These are phyloP conservation scores for Lycocerus yunnanus DNA, from an alignment of 2,888 invertebrate genomes.

Conservation along the genomic window DNA sequence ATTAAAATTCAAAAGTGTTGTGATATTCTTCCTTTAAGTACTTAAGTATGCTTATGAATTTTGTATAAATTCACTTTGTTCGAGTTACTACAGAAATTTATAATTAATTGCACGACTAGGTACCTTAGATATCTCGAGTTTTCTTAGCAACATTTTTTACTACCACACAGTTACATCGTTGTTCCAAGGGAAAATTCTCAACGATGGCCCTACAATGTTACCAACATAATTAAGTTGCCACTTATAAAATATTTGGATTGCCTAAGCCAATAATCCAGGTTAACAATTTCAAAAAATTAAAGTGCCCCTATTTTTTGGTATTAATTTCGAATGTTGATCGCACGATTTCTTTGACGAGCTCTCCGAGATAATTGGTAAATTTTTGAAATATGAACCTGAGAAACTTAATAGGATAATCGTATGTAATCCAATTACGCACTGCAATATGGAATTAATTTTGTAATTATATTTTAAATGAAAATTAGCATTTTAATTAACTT, in stretches of 20 bases:
- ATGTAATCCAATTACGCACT: not conserved
- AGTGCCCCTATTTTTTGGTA: no score
- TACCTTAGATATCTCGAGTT: not conserved
- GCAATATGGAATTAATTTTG: not conserved
- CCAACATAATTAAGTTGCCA: not conserved
- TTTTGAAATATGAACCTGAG: not conserved
- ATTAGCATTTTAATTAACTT: not conserved
- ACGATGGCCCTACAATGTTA: not conserved
- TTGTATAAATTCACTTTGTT: constrained; percentile 3
- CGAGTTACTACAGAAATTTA: not conserved
- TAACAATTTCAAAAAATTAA: no score
- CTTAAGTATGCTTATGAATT: constrained; percentile 4
- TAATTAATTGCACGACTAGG: not conserved
- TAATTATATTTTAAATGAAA: not conserved
- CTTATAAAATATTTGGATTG: not conserved
- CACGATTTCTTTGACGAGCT: no score
- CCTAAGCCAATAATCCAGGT: no score
- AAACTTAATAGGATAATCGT: not conserved
- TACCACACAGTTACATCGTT: not conserved
- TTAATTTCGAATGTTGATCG: no score
- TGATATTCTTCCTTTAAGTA: constrained; percentile 1
- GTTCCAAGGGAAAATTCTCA: not conserved
- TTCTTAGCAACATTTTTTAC: not conserved
- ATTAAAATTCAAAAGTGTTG: constrained; percentile 26
- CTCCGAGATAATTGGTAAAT: not conserved